Percentiles rank a stretch among this genome's conserved stretches.
Conservation (phyloP, 2,888 invertebrate species). For the Dysmachus trigonus region DNA sequence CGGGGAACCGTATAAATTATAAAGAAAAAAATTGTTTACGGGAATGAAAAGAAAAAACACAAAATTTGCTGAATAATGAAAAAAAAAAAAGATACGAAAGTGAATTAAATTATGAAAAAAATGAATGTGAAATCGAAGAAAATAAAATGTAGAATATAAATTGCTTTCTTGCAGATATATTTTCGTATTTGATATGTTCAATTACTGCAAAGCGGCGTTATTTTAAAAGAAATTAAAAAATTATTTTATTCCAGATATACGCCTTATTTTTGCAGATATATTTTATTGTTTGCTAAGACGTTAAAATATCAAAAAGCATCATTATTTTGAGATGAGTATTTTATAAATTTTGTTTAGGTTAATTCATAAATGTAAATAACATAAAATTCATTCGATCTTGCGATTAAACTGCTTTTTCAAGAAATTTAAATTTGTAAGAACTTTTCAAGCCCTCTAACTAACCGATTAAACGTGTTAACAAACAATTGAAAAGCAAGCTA, state of each 20-base stretch:
- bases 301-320: no score
- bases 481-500: background rate
- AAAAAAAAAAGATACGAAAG: no score
- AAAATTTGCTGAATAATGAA: background rate
- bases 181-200: background rate
- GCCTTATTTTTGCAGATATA: background rate
- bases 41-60: background rate
- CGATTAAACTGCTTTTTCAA: no score
- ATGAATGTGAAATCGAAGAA: background rate
- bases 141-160: background rate
- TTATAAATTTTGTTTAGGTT: no score
- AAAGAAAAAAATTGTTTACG: background rate
- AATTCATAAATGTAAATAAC: no score
- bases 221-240: background rate
- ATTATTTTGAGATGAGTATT: no score
- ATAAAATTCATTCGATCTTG: no score
- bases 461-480: background rate
- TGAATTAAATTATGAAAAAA: no score
- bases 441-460: no score
- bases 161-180: background rate
- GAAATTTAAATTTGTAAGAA: no score
- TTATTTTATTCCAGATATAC: background rate
- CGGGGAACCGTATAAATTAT: background rate
- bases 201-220: background rate
- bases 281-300: background rate